Evolutionary conservation across 2,797 vertebrate species (phyloP).

Genomic region (Gambelia wislizenii): DNA sequence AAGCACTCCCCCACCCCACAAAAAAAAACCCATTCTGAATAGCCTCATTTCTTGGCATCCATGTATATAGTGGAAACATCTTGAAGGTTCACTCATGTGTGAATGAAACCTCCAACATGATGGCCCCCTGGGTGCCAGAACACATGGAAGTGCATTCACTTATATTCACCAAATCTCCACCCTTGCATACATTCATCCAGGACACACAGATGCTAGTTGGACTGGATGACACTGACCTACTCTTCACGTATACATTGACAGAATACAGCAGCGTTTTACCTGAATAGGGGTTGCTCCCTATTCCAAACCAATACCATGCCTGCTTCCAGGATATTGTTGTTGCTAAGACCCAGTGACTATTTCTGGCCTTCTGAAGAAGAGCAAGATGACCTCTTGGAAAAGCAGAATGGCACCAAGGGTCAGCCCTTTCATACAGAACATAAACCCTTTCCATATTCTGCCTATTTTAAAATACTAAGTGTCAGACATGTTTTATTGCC

Average conservation of each 20-base stretch:
- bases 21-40: neutral
- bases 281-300: neutral
- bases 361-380: neutral
- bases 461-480: slow-evolving; percentile 48
- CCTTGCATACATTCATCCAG: neutral
- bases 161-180: too few relatives aligned
- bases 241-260: neutral
- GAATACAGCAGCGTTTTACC: neutral
- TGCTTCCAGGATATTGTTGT: slow-evolving; percentile 7
- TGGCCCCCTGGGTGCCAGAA: neutral
- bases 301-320: neutral
- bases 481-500: slow-evolving; percentile 54
- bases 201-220: neutral
- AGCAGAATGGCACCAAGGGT: slow-evolving; percentile 3
- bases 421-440: slow-evolving; percentile 32
- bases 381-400: slow-evolving; percentile 8
- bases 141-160: neutral
- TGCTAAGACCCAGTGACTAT: slow-evolving; percentile 19
- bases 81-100: too few relatives aligned
- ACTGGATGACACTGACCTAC: neutral
- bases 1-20: too few relatives aligned
- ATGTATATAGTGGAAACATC: neutral
- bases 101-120: neutral
- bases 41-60: neutral
- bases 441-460: slow-evolving; percentile 50